Evolutionary conservation across 37 sponge, comb jelly and placozoan genomes (phyloP), one percentile per base, ranked within the genome.

Genomic region (Corticium candelabrum): DNA sequence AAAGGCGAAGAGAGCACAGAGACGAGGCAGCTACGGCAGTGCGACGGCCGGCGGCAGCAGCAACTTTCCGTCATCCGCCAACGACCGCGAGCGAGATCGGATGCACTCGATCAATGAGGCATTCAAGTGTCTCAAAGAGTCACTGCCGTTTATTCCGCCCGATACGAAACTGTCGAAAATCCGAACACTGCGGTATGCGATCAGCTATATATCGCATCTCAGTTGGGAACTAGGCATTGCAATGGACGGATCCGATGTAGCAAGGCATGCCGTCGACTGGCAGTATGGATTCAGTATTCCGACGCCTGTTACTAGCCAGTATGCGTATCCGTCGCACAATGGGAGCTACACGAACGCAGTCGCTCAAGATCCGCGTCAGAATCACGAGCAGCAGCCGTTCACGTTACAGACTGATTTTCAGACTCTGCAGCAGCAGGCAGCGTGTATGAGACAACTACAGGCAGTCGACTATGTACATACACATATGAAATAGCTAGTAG

Each of bases 121-220:
- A 7, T 70, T 70, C 73, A 4, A 29, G 73, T 30, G 5, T 5
- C 31, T 70, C 31, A 70, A 70, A 32, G 5, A 15, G 33, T 4
- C 73, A 4, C 7, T 70, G 33, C 73, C 73, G 35, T 70, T 70
- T 15, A 15, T 70, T 35, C 73, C 73, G 73, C 73, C 73, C 73
- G 73, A 70, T 15, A 70, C 73, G 73, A 70, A 70, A 15, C 36
- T 70, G 29, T 29, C 29, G 29, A 70, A 70, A 15, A 70, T 70
- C 36, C 7, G 31, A 5, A 70, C 73, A 32, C 73, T 70, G 7
- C 73, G 73, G 31, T 70, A 29, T 32, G 73, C 73, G 5, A 70
- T 70, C 73, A 4, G 36, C 5, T 70, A 70, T 32, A 15, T 70
- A 7, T 50, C 62, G 11, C 62, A 50, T 50, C 62, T 50, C 62